Conservation (phyloP, 2,888 invertebrate species). For the Dolichopus griseipennis region DNA sequence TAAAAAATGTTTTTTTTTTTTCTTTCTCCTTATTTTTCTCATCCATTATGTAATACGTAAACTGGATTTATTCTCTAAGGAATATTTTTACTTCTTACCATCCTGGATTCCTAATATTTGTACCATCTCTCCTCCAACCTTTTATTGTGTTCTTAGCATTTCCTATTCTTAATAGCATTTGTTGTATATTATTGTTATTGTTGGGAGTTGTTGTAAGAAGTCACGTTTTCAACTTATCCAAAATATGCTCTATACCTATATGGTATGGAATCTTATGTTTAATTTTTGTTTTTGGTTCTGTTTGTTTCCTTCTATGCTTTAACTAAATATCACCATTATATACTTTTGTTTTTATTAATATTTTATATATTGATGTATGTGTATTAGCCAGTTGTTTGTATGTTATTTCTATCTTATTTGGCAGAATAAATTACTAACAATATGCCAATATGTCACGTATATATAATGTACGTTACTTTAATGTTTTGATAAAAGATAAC, state of each 20-base stretch:
- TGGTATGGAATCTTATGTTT: neutral
- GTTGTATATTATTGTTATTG: too few relatives aligned
- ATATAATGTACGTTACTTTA: slow-evolving; percentile 6
- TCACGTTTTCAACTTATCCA: slow-evolving; percentile 6
- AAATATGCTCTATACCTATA: neutral
- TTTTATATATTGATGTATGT: too few relatives aligned
- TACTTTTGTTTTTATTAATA: too few relatives aligned
- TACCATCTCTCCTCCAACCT: too few relatives aligned
- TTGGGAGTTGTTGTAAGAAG: neutral
- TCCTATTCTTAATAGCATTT: too few relatives aligned
- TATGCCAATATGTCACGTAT: neutral
- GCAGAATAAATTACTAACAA: neutral
- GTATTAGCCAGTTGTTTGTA: too few relatives aligned
- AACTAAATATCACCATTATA: too few relatives aligned
- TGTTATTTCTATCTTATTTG: neutral
- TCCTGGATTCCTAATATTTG: too few relatives aligned
- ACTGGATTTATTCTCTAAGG: neutral
- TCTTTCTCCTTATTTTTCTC: too few relatives aligned
- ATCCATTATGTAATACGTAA: neutral
- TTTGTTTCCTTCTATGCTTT: neutral
- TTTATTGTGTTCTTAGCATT: too few relatives aligned
- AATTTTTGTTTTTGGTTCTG: neutral
- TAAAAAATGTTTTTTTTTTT: too few relatives aligned
- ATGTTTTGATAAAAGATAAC: neutral
- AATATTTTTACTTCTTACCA: neutral